phyloP scores from a whole-genome alignment of 2,113 vertebrate genomes.

The Otus sunia region DNA sequence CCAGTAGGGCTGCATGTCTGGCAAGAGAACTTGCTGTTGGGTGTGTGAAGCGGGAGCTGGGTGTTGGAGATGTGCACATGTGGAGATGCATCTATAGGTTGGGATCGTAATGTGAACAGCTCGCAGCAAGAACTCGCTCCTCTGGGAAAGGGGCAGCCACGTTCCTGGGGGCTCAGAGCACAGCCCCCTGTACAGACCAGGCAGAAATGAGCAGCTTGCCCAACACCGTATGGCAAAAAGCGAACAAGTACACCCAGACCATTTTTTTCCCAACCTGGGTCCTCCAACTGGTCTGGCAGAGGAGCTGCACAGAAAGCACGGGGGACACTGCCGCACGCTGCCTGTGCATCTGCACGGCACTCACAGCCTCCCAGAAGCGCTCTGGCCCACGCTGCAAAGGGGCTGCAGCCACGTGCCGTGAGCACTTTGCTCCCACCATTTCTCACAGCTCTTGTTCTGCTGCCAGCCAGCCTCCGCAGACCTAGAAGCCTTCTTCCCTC shows the following conservation, averaged over 20 bases:
- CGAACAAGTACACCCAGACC: not conserved
- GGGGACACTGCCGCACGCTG: not conserved
- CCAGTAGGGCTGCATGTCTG: not conserved
- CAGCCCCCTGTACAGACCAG: no score
- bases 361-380: rapidly evolving
- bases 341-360: rapidly evolving
- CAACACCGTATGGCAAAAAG: not conserved
- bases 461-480: not conserved
- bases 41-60: not conserved
- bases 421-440: not conserved
- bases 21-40: not conserved
- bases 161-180: not conserved
- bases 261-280: not conserved
- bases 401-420: not conserved
- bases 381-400: not conserved
- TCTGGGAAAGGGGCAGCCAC: not conserved
- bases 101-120: not conserved
- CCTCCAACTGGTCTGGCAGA: not conserved
- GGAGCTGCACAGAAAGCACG: not conserved
- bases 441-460: not conserved
- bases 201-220: not conserved
- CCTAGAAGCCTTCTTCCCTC: not conserved
- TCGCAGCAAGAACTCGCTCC: not conserved
- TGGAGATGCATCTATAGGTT: not conserved
- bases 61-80: not conserved